phyloP scores from a whole-genome alignment of 2,888 invertebrate genomes.

The Vanessa cardui region DNA sequence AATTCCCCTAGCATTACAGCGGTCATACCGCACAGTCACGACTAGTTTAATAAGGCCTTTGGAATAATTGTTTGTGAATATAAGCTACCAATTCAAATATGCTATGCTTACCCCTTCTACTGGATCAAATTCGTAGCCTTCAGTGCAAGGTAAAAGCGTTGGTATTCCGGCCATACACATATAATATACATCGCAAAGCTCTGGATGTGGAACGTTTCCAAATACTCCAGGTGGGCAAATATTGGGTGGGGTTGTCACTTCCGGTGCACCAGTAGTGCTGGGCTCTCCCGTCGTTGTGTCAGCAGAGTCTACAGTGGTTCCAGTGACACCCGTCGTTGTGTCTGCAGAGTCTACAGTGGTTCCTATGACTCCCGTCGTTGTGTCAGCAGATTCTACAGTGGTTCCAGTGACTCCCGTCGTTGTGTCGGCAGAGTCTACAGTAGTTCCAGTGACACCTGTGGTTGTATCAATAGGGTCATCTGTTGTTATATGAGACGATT shows the following conservation, averaged over 20 bases:
- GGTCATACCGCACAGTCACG: too few species aligned
- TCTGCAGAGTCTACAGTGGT: too few species aligned
- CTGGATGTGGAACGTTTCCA: conserved; percentile 51
- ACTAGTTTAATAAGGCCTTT: too few species aligned
- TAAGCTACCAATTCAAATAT: not conserved
- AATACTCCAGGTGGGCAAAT: conserved; percentile 46
- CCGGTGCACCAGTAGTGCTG: conserved; percentile 17
- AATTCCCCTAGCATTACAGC: too few species aligned
- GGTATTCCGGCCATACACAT: conserved; percentile 47
- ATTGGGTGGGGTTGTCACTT: conserved; percentile 25
- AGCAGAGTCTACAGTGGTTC: not conserved
- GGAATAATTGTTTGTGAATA: too few species aligned
- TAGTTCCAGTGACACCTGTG: not conserved
- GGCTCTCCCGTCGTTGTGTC: not conserved
- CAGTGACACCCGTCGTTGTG: too few species aligned
- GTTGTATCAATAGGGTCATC: conserved; percentile 1
- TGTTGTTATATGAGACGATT: not conserved
- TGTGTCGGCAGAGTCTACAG: not conserved
- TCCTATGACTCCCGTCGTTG: not conserved
- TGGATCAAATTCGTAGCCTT: conserved; percentile 40
- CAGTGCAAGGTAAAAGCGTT: conserved; percentile 20
- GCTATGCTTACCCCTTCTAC: conserved; percentile 6
- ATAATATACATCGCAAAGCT: conserved; percentile 49
- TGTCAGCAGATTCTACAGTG: not conserved
- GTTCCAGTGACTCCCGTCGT: not conserved